Base-by-base conservation (phyloP, 2,888 invertebrate genomes). In the Dryocosmus kuriphilus region DNA sequence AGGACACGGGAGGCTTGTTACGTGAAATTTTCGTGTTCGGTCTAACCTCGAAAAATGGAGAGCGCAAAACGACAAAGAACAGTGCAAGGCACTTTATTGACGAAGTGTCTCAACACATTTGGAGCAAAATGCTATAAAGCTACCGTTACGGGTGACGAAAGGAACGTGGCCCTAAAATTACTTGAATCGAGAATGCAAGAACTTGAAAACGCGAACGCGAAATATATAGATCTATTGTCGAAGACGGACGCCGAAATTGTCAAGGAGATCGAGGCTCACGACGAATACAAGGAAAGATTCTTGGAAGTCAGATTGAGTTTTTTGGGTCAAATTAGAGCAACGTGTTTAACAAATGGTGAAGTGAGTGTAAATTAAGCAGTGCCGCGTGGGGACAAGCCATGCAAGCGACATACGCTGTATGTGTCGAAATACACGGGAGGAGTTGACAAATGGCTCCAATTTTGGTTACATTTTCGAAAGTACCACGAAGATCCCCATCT, bases 371-470 rank as follows among this genome's bases (percentile, higher is more conserved):
- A n/a, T n/a, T n/a, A n/a, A n/a, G n/a, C n/a, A n/a, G n/a, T n/a
- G n/a, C n/a, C n/a, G n/a, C n/a, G n/a, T n/a, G n/a, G n/a, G 46
- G 82, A 81, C 51, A 81, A 80, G 57, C 83, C 78, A n/a, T 80
- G 76, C 38, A 81, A 81, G 32, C 74, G 82, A 30, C 83, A 85
- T 2, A 80, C 80, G 19, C 63, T 85, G n/a, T 79, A 88, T 67
- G 75, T 86, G 7, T 74, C 67, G 9, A 85, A 85, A 77, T 88
- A n/a, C n/a, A n/a, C n/a, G n/a, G n/a, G n/a, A n/a, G 9, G 62
- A 77, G 35, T 65, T 75, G 51, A 76, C 81, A 27, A 82, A n/a
- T n/a, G n/a, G n/a, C 81, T 2, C 83, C 81, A 22, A 82, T 84
- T 46, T 74, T 84, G 38, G 38, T 81, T 11, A 61, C 78, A 16